These are phyloP conservation scores for Urophycis tenuis DNA, from an alignment of 2,797 vertebrate genomes.

Conservation along the genomic window DNA sequence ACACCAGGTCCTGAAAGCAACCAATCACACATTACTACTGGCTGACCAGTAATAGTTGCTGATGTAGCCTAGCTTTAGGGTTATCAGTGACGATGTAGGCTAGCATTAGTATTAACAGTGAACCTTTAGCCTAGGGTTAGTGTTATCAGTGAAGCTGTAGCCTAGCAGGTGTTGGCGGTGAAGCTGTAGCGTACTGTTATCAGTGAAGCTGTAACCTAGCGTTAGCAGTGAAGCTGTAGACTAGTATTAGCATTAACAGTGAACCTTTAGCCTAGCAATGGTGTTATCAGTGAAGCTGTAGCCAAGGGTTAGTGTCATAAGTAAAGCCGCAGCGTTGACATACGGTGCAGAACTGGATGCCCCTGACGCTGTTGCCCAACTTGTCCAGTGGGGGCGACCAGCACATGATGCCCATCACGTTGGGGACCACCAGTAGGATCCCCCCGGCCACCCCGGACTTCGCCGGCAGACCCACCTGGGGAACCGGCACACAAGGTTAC, in stretches of 20 bases:
- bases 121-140: too few relatives aligned
- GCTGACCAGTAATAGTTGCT: too few relatives aligned
- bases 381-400: constrained; percentile 98
- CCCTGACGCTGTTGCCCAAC: constrained; percentile 93
- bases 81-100: too few relatives aligned
- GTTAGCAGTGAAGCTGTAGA: too few relatives aligned
- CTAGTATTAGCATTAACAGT: too few relatives aligned
- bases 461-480: constrained; percentile 90
- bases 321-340: constrained; percentile 1
- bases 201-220: too few relatives aligned
- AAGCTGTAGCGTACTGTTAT: too few relatives aligned
- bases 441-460: constrained; percentile 95
- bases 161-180: too few relatives aligned
- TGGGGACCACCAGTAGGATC: constrained; percentile 93
- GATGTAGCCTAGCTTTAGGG: neutral
- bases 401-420: constrained; percentile 99
- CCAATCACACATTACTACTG: neutral
- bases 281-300: too few relatives aligned
- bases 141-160: too few relatives aligned
- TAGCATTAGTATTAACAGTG: too few relatives aligned
- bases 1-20: constrained; percentile 83
- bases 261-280: too few relatives aligned
- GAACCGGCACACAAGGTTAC: neutral
- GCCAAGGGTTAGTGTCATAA: neutral
- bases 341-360: constrained; percentile 98